A percentile compares a stretch with the other conserved stretches of the same genome.
phyloP scores from a whole-genome alignment of 2,888 invertebrate species.

The Lasioglossum lativentre region DNA sequence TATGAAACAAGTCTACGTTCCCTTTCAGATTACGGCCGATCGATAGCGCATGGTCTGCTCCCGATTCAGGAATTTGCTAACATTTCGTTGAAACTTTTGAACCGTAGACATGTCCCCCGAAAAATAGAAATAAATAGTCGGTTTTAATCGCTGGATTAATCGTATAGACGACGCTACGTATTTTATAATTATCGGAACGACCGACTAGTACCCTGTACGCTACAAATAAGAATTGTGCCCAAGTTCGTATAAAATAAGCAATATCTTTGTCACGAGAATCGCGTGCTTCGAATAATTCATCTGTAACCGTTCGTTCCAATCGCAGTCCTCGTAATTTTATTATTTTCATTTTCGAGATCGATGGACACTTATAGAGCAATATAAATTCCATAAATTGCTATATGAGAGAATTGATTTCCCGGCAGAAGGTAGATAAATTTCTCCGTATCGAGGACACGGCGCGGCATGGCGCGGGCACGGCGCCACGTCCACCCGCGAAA shows the following conservation, averaged over 20 bases:
- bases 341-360: neutral
- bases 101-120: neutral
- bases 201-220: too few species aligned
- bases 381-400: neutral
- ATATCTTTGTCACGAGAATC: neutral
- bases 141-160: neutral
- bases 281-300: neutral
- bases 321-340: neutral
- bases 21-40: conserved; percentile 28
- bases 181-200: neutral
- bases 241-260: neutral
- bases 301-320: neutral
- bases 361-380: neutral
- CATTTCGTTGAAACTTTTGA: neutral
- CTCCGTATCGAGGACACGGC: neutral
- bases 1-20: conserved; percentile 57
- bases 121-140: neutral
- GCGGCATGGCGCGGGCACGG: neutral
- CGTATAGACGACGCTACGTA: neutral
- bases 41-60: conserved; percentile 7
- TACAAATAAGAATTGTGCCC: neutral
- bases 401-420: neutral
- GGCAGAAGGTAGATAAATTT: neutral
- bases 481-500: neutral
- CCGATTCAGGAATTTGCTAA: neutral